phyloP scores from a whole-genome alignment of 2,113 vertebrate genomes.

The Polyodon spathula region DNA sequence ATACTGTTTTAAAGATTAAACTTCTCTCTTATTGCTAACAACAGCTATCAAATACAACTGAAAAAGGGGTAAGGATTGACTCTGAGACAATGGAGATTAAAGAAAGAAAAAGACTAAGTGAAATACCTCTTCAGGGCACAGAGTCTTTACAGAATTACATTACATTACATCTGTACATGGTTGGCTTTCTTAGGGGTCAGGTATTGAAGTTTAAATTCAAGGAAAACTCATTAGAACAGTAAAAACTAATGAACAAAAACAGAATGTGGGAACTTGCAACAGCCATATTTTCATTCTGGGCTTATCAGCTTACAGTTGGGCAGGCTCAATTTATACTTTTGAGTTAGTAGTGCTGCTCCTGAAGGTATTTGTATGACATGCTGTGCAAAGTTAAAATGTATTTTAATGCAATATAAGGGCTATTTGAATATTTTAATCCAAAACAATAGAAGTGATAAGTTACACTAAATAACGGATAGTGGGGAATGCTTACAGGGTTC shows the following conservation, averaged over 20 bases:
- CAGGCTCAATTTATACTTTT: too few species aligned
- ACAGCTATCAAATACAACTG: slow-evolving; percentile 11
- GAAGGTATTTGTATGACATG: too few species aligned
- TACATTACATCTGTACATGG: neutral
- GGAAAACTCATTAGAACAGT: neutral
- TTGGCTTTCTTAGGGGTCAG: slow-evolving; percentile 19
- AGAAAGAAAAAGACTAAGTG: slow-evolving; percentile 5
- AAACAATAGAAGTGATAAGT: slow-evolving; percentile 22
- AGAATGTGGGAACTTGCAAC: too few species aligned
- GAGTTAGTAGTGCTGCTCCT: too few species aligned
- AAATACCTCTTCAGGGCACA: neutral
- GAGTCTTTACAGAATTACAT: slow-evolving; percentile 3
- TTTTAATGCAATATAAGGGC: slow-evolving; percentile 20
- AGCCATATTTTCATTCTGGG: slow-evolving; percentile 16
- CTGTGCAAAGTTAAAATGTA: too few species aligned
- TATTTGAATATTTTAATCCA: slow-evolving; percentile 21
- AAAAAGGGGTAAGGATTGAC: slow-evolving; percentile 7
- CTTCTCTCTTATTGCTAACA: slow-evolving; percentile 6
- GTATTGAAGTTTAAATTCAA: slow-evolving; percentile 8
- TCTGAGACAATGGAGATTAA: slow-evolving; percentile 11
- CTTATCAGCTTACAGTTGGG: too few species aligned
- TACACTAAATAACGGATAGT: slow-evolving; percentile 28
- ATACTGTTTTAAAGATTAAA: slow-evolving; percentile 18
- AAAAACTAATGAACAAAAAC: slow-evolving; percentile 8
- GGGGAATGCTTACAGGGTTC: too few species aligned